Percentiles rank a stretch among this genome's conserved stretches.
Evolutionary conservation across 2,113 vertebrate genomes (phyloP).

Genomic region (Sardina pilchardus): DNA sequence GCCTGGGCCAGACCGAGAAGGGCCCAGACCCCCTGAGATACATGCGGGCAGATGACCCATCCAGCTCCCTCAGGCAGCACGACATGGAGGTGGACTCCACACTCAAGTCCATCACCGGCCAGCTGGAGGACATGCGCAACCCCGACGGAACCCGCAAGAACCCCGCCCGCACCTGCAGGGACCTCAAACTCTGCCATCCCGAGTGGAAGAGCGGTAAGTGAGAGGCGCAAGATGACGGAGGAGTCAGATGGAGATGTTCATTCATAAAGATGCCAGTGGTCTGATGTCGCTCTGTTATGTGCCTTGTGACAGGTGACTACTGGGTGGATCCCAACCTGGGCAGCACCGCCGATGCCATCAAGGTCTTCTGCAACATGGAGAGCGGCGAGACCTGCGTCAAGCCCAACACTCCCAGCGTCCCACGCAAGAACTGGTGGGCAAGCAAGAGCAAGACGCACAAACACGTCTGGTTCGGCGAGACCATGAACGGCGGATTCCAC

Average conservation of each 20-base stretch:
- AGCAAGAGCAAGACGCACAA: conserved; percentile 90
- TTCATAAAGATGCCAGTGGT: background rate
- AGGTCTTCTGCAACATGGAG: conserved; percentile 98
- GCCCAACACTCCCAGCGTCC: conserved; percentile 82
- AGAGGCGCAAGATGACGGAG: background rate
- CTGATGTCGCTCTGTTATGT: background rate
- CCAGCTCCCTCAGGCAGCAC: conserved; percentile 80
- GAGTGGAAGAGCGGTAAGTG: conserved; percentile 94
- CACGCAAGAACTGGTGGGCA: conserved; percentile 97
- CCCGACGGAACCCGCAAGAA: conserved; percentile 94
- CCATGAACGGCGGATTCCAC: conserved; percentile 93
- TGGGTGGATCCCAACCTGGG: conserved; percentile 98
- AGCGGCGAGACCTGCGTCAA: conserved; percentile 92
- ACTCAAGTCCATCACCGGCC: conserved; percentile 92
- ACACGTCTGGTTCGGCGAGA: conserved; percentile 94
- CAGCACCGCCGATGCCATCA: conserved; percentile 91
- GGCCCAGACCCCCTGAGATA: conserved; percentile 91
- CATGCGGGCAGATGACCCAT: conserved; percentile 92
- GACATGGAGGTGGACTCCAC: conserved; percentile 92
- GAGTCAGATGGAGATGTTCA: background rate
- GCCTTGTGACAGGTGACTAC: conserved; percentile 80
- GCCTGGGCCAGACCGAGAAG: conserved; percentile 86
- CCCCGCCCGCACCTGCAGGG: conserved; percentile 89
- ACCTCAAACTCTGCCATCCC: conserved; percentile 93
- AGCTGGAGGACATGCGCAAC: conserved; percentile 92